Conservation (phyloP, 1,140 invertebrate species). For the Lordiphosa mommai region DNA sequence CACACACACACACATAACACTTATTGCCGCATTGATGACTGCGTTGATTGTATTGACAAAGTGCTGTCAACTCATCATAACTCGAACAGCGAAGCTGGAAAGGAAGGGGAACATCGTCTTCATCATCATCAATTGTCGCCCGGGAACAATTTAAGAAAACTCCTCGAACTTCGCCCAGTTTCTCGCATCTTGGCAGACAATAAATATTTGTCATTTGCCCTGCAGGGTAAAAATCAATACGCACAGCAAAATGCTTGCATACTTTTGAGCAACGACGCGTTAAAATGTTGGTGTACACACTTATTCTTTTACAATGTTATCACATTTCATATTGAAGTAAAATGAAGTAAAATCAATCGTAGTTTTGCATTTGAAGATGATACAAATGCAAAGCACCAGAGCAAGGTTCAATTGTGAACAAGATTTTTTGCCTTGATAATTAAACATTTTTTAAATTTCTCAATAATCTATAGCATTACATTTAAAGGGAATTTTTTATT, state of each 20-base stretch:
- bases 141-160: conserved; percentile 46
- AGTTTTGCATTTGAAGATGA: too few relatives aligned
- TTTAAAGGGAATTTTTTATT: too few relatives aligned
- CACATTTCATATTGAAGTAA: too few relatives aligned
- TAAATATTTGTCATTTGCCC: conserved; percentile 44
- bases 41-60: conserved; percentile 21
- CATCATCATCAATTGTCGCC: conserved; percentile 24
- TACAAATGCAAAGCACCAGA: too few relatives aligned
- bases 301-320: neutral
- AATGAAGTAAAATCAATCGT: too few relatives aligned
- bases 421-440: too few relatives aligned
- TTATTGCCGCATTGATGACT: conserved; percentile 21
- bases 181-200: conserved; percentile 31
- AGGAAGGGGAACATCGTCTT: conserved; percentile 1
- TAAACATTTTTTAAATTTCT: too few relatives aligned
- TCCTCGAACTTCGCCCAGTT: conserved; percentile 12
- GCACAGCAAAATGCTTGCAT: conserved; percentile 16
- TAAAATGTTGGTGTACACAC: conserved; percentile 3
- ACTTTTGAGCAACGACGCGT: conserved; percentile 21
- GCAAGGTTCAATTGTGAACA: too few relatives aligned
- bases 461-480: too few relatives aligned
- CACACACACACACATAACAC: conserved; percentile 16
- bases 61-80: conserved; percentile 7
- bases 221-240: conserved; percentile 47
- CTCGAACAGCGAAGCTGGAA: neutral